Conservation (phyloP, 2,888 invertebrate genomes). For the Gastrophysa polygoni region DNA sequence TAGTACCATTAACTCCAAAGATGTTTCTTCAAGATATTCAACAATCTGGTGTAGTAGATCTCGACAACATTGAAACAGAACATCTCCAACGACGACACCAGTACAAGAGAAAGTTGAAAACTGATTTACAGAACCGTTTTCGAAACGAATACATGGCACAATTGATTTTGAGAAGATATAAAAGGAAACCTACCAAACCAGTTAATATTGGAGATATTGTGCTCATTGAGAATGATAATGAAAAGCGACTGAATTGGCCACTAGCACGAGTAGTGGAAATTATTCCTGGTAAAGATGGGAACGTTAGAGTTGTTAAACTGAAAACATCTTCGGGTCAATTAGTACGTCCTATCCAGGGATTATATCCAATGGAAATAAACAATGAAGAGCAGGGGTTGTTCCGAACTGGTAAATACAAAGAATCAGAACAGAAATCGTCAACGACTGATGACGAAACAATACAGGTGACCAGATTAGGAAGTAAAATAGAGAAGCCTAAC, state of each 20-base stretch:
- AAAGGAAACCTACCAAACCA: not conserved
- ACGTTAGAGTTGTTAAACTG: conserved; percentile 5
- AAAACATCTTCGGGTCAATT: too few species aligned
- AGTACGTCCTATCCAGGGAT: too few species aligned
- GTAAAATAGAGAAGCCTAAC: too few species aligned
- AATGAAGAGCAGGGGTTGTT: too few species aligned
- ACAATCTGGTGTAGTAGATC: conserved; percentile 15
- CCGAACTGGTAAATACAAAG: too few species aligned
- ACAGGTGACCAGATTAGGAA: too few species aligned
- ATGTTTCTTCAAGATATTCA: conserved; percentile 7
- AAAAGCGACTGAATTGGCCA: conserved; percentile 18
- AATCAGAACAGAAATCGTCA: too few species aligned
- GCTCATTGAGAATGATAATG: conserved; percentile 10
- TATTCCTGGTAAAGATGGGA: not conserved
- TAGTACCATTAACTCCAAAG: not conserved
- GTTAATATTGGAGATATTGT: conserved; percentile 14
- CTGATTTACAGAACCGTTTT: conserved; percentile 9
- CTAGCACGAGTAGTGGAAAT: conserved; percentile 11
- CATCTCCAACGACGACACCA: not conserved
- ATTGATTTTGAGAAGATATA: conserved; percentile 1
- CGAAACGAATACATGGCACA: conserved; percentile 15
- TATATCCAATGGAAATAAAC: too few species aligned
- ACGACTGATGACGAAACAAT: too few species aligned
- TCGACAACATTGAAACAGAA: conserved; percentile 4
- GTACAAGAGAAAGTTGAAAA: conserved; percentile 6